Base-by-base conservation (phyloP, 2,888 invertebrate species). In the Alitta virens region DNA sequence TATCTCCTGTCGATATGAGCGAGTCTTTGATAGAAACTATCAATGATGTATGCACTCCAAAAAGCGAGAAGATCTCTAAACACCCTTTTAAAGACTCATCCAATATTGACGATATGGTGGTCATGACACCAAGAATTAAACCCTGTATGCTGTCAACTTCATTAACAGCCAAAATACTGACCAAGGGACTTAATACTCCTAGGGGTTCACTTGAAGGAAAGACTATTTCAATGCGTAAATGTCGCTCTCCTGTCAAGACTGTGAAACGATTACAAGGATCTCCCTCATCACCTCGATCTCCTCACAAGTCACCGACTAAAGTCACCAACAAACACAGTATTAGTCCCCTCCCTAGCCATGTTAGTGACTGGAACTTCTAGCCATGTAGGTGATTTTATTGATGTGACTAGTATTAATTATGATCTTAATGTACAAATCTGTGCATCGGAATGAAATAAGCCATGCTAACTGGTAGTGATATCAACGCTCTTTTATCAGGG, bases 171-270 rank as follows among this genome's bases (percentile, higher is more conserved):
- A 52, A 16, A 14, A 27, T 60, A 14, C 7, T 54, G 1, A 43
- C 43, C 18, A 60, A 60, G 27, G 42, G 60, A 21, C 21, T 60
- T 1, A 46, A 59, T 16, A 52, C 62, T n/a, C 55, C 61, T 46
- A 49, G 52, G n/a, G 40, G 33, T 33, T 27, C 50, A 25, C n/a
- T 33, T 12, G 46, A 27, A 23, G 23, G 26, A 2, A 21, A 25
- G 46, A 23, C 62, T 1, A 63, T 66, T 2, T 62, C 62, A 23
- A 60, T 61, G 2, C 42, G 64, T 16, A 67, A 63, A 26, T 65
- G 67, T 7, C 65, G 73, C 26, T 73, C 74, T 9, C 75, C 76
- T 1, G 62, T 72, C 7, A 76, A 76, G 58, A 73, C 74, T 9
- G 70, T 75, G 21, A 78, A 77, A 60, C 68, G 77, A 55, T 70